These are phyloP conservation scores for Aphidius ervi DNA, from an alignment of 1,140 invertebrate genomes.

Conservation along the genomic window DNA sequence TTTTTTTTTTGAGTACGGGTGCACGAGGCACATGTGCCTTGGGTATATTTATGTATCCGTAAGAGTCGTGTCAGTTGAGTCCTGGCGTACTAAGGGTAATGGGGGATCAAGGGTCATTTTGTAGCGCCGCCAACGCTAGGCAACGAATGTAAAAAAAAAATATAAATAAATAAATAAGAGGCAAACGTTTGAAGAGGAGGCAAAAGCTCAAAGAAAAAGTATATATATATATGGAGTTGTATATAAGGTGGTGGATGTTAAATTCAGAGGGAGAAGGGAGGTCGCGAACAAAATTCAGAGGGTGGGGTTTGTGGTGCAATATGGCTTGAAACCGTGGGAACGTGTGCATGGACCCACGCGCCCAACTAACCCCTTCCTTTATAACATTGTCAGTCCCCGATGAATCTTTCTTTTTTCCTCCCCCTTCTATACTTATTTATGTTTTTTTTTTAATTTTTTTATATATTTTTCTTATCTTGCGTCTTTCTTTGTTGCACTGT, in stretches of 20 bases:
- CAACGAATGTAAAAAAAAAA: neutral
- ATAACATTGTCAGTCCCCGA: neutral
- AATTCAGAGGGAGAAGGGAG: slow-evolving; percentile 20
- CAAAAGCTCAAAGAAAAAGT: slow-evolving; percentile 20
- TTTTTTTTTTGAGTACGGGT: slow-evolving; percentile 15
- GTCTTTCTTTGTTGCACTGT: neutral
- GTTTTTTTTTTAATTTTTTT: too few relatives aligned
- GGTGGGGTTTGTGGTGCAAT: slow-evolving; percentile 39
- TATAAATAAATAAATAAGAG: slow-evolving; percentile 2
- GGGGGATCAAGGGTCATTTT: slow-evolving; percentile 49
- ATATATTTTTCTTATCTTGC: neutral
- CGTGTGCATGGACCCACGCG: slow-evolving; percentile 49
- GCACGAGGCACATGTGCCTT: slow-evolving; percentile 28
- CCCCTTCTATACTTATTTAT: too few relatives aligned
- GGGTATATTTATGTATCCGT: slow-evolving; percentile 40
- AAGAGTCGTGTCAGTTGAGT: slow-evolving; percentile 46
- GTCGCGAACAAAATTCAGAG: slow-evolving; percentile 32
- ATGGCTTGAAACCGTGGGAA: slow-evolving; percentile 51
- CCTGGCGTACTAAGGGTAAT: slow-evolving; percentile 45
- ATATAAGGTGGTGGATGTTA: slow-evolving; percentile 16
- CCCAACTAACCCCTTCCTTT: slow-evolving; percentile 46
- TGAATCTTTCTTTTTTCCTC: neutral
- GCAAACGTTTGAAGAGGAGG: slow-evolving; percentile 10
- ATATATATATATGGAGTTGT: slow-evolving; percentile 36
- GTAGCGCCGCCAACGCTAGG: slow-evolving; percentile 46